phyloP scores from a whole-genome alignment of 2,888 invertebrate genomes.

The Oligia strigilis region DNA sequence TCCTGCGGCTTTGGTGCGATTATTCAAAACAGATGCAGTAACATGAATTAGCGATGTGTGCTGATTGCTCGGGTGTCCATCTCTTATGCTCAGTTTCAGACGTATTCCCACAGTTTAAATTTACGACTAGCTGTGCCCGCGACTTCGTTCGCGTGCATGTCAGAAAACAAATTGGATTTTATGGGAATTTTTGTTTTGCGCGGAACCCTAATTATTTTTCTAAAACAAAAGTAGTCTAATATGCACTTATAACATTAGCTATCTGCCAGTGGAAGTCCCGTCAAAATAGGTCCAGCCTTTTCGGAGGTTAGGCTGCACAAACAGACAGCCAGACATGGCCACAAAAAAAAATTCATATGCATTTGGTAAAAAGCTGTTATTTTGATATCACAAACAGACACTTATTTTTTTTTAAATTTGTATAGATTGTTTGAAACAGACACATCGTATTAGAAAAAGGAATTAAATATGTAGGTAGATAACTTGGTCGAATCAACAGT shows the following conservation, averaged over 20 bases:
- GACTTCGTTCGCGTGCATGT: not conserved
- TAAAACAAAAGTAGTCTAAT: not conserved
- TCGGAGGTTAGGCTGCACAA: too few relatives aligned
- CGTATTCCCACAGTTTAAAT: not conserved
- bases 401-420: too few relatives aligned
- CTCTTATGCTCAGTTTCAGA: not conserved
- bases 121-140: not conserved
- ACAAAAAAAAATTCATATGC: too few relatives aligned
- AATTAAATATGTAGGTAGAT: not conserved
- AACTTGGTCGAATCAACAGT: not conserved
- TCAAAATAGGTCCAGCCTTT: not conserved
- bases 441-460: not conserved
- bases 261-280: not conserved
- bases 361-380: too few relatives aligned
- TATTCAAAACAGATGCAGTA: slow-evolving; percentile 80
- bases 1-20: slow-evolving; percentile 75
- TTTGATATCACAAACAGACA: too few relatives aligned
- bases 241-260: not conserved
- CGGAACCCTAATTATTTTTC: not conserved
- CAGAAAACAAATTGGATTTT: not conserved
- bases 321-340: too few relatives aligned
- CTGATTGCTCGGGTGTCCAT: slow-evolving; percentile 31
- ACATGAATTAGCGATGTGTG: slow-evolving; percentile 71
- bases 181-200: not conserved
- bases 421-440: not conserved